Conservation (phyloP, 2,113 vertebrate species). For the Dermatemys mawii region DNA sequence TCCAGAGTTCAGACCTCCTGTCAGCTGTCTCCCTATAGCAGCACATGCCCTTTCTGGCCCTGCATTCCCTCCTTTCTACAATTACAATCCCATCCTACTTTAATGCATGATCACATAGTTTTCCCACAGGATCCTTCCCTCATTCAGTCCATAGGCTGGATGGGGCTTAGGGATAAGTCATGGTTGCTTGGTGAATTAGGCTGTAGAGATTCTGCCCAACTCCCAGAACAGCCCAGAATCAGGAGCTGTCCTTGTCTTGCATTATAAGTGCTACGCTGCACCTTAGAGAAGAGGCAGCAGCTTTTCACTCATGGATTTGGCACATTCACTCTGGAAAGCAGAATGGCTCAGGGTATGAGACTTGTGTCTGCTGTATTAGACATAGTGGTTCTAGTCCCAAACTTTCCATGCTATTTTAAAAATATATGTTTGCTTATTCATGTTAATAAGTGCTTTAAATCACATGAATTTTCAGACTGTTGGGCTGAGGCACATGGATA, state of each 20-base stretch:
- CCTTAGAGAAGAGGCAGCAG: background rate
- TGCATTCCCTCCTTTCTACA: background rate
- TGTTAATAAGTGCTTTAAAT: background rate
- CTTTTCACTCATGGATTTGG: background rate
- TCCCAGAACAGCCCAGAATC: background rate
- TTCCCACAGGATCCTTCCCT: background rate
- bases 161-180: rapidly evolving
- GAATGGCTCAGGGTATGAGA: background rate
- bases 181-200: background rate
- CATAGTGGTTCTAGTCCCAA: background rate
- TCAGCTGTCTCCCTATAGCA: background rate
- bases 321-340: background rate
- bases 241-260: background rate
- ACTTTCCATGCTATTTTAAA: background rate
- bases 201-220: background rate
- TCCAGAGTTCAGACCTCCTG: background rate
- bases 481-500: background rate
- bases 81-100: background rate
- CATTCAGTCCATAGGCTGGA: background rate
- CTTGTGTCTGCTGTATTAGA: background rate
- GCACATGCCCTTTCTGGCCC: background rate
- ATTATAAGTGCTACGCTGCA: background rate
- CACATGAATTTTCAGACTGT: background rate
- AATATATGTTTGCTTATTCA: background rate
- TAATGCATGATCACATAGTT: background rate